Percentiles rank a stretch among this genome's conserved stretches.
phyloP scores from a whole-genome alignment of 1,140 invertebrate species.

The Cheumatopsyche charites region DNA sequence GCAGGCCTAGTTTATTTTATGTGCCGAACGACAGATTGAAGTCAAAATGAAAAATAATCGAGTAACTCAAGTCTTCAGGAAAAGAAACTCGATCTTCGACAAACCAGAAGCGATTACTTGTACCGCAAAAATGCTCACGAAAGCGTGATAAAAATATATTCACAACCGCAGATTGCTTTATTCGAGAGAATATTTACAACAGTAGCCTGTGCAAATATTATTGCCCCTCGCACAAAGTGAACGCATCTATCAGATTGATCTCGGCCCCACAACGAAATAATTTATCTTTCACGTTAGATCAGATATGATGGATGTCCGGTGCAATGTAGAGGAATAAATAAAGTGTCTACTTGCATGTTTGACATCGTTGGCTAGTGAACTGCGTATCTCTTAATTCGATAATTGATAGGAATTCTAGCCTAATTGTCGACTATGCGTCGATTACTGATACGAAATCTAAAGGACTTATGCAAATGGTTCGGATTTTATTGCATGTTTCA shows the following conservation, averaged over 20 bases:
- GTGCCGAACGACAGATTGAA: background rate
- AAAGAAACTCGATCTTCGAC: background rate
- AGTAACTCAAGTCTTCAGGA: background rate
- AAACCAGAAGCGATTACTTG: background rate
- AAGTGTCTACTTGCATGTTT: background rate
- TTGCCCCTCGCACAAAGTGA: too few relatives aligned
- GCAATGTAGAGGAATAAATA: background rate
- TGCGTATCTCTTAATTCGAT: background rate
- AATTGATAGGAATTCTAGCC: background rate
- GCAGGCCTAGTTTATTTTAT: too few relatives aligned
- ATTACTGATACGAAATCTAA: background rate
- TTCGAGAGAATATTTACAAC: too few relatives aligned
- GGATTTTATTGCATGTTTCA: background rate
- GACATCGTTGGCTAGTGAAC: background rate
- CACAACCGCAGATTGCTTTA: too few relatives aligned
- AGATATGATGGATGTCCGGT: background rate
- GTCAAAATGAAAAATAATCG: background rate
- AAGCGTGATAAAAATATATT: too few relatives aligned
- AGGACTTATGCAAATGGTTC: background rate
- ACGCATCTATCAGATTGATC: too few relatives aligned
- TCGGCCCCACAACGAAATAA: background rate
- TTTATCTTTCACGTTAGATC: conserved; percentile 15
- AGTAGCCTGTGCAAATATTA: too few relatives aligned
- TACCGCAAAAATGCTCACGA: too few relatives aligned
- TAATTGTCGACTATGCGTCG: too few relatives aligned